Evolutionary conservation across 2,888 invertebrate species (phyloP).

Genomic region (Celastrina argiolus): DNA sequence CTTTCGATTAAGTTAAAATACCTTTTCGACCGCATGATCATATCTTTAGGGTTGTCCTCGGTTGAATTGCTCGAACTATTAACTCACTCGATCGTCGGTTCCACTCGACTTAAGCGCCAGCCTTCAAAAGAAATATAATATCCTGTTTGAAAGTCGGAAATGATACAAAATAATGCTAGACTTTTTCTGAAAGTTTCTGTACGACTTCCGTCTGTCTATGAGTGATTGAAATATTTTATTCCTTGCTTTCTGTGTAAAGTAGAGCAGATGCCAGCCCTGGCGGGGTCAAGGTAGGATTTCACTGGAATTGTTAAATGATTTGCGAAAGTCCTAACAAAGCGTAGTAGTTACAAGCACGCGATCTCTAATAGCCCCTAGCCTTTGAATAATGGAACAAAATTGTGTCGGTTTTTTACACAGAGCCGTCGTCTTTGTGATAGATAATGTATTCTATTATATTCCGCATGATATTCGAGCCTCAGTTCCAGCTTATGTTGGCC

Average conservation of each 20-base stretch:
- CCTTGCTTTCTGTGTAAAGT: neutral
- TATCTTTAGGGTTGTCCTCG: neutral
- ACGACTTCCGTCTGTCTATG: neutral
- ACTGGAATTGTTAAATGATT: constrained; percentile 44
- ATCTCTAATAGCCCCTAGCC: constrained; percentile 39
- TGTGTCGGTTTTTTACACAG: constrained; percentile 19
- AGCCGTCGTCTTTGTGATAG: constrained; percentile 12
- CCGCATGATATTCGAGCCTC: neutral
- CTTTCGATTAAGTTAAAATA: constrained; percentile 16
- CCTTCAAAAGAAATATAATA: neutral
- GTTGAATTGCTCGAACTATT: neutral
- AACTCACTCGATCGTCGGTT: neutral
- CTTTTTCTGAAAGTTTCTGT: neutral
- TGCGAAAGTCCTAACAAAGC: constrained; percentile 52
- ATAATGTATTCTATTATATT: neutral
- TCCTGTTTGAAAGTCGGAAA: neutral
- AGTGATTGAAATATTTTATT: constrained; percentile 8
- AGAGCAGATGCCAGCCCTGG: constrained; percentile 15
- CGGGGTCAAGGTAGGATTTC: constrained; percentile 32
- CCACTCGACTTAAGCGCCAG: neutral
- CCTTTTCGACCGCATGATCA: constrained; percentile 4
- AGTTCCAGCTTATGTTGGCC: neutral
- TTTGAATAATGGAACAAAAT: constrained; percentile 29
- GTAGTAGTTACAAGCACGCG: constrained; percentile 57
- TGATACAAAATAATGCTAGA: neutral